Evolutionary conservation across 2,113 vertebrate species (phyloP), one percentile per base, ranked within the genome.

Genomic region (Tychaedon coryphoeus): DNA sequence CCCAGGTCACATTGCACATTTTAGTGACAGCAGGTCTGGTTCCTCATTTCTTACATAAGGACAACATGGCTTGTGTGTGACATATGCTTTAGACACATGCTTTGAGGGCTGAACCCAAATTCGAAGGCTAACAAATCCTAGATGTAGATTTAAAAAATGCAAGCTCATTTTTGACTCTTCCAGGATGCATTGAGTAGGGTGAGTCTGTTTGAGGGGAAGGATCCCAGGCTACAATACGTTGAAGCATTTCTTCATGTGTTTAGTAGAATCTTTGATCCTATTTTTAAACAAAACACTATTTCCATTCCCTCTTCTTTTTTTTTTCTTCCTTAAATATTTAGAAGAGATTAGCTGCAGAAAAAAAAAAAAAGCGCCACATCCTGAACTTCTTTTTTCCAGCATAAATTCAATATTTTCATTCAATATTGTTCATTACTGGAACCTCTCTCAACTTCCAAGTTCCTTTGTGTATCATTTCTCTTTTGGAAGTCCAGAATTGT

Each of bases 281-380:
- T 77, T 93, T 82, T 92, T 67, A 88, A 93, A 81, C 43, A 76
- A 93, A 92, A 26, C 47, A 71, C 18, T 25, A 47, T 80, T 95
- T 92, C 67, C 50, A 38, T 54, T 90, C 54, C 28, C 31, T 20
- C 26, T 80, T 4, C n/a, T n/a, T 36, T 36, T 31, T 26, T 24
- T 48, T n/a, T 43, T 36, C 4, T 29, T 26, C 62, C 62, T 90
- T 78, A 81, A 92, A 74, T 93, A 77, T 93, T 90, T 83, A 94
- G 81, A 88, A 65, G 36, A 18, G 31, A 92, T 92, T 92, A 93
- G 66, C 53, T 81, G 65, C 54, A 83, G 29, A 94, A 95, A 92
- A 65, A 83, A 15, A 85, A 82, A 43, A n/a, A n/a, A n/a, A n/a
- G n/a, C n/a, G n/a, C 36, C 56, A 88, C 79, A 83, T 90, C 67